These are phyloP conservation scores for Paratilapia polleni DNA, from an alignment of 2,113 vertebrate species.

Conservation along the genomic window DNA sequence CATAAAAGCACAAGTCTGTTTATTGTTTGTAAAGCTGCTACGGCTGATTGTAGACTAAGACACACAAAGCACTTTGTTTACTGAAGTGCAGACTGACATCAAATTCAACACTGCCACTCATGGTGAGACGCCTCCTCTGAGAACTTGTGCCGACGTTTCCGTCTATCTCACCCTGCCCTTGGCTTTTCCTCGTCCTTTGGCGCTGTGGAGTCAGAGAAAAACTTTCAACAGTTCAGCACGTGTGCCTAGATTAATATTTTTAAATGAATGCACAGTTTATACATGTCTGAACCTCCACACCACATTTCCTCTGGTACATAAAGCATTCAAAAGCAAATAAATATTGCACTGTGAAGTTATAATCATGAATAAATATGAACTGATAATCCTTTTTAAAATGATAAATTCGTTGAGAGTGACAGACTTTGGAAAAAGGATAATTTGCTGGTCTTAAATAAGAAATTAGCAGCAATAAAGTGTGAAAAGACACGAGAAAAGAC, in stretches of 20 bases:
- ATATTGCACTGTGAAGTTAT: background rate
- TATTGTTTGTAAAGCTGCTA: slow-evolving; percentile 35
- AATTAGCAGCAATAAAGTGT: background rate
- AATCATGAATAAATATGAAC: background rate
- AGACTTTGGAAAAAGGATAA: background rate
- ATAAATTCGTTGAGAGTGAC: background rate
- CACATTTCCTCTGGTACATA: background rate
- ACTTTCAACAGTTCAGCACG: background rate
- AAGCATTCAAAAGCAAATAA: background rate
- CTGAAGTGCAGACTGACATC: background rate
- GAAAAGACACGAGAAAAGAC: background rate
- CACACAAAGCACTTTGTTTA: background rate
- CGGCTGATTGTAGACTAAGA: background rate
- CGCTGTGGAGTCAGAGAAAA: slow-evolving; percentile 59
- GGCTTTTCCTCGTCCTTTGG: slow-evolving; percentile 80
- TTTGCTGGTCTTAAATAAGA: background rate
- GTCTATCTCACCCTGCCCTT: slow-evolving; percentile 77
- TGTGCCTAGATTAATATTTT: background rate
- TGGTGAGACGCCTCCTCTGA: slow-evolving; percentile 32
- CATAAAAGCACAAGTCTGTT: slow-evolving; percentile 25
- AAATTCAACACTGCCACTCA: background rate
- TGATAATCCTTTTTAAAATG: background rate
- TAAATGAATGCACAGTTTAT: background rate
- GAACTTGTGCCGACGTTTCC: background rate
- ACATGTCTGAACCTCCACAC: background rate